These are phyloP conservation scores for Pyrgilauda ruficollis DNA, from an alignment of 2,113 vertebrate species.

Conservation along the genomic window DNA sequence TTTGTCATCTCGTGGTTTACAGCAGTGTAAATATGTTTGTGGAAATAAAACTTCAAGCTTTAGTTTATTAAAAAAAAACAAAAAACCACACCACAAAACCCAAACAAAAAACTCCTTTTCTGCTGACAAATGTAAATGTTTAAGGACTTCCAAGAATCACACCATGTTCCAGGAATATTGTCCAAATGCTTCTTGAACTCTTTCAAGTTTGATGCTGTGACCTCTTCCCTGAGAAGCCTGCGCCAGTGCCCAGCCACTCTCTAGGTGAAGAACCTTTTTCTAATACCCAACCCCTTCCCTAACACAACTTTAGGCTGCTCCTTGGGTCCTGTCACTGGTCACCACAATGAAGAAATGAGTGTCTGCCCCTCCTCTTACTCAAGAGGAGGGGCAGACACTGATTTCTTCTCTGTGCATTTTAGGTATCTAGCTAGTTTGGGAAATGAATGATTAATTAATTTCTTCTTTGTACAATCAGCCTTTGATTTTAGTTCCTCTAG, in stretches of 20 bases:
- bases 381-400: not conserved
- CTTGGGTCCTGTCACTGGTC: not conserved
- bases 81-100: not conserved
- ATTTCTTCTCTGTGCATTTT: not conserved
- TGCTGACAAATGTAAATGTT: not conserved
- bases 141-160: not conserved
- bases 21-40: not conserved
- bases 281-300: not conserved
- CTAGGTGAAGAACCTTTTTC: not conserved
- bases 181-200: not conserved
- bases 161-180: not conserved
- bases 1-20: not conserved
- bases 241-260: not conserved
- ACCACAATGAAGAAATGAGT: not conserved
- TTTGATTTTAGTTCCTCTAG: not conserved
- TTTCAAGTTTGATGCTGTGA: not conserved
- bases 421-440: not conserved
- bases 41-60: not conserved
- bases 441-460: not conserved
- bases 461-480: not conserved
- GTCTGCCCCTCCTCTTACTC: not conserved
- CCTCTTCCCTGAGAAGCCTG: not conserved
- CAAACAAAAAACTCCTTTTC: not conserved
- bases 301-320: not conserved
- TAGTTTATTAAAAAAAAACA: not conserved